These are phyloP conservation scores for Hydrozoanthus tunicans DNA, from an alignment of 64 coral and sea anemone genomes.

Conservation along the genomic window DNA sequence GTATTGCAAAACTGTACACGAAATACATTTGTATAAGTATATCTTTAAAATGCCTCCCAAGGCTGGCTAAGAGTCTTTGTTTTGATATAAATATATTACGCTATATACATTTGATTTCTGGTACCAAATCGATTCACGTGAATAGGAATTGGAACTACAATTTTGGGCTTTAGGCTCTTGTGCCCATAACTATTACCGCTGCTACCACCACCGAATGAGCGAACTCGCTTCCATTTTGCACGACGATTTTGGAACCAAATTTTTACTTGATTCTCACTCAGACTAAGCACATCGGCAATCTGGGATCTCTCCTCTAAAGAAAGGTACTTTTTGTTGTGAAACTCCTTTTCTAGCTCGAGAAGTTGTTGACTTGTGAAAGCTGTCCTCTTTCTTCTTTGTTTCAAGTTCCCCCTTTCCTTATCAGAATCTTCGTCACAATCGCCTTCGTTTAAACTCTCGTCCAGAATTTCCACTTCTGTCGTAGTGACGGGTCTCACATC, in stretches of 20 bases:
- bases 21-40: constrained; percentile 1
- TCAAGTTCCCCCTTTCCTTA: constrained; percentile 29
- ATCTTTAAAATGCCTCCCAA: constrained; percentile 6
- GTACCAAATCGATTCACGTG: constrained; percentile 88
- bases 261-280: constrained; percentile 89
- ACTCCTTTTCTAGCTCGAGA: constrained; percentile 91
- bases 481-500: neutral
- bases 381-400: constrained; percentile 72
- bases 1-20: constrained; percentile 45
- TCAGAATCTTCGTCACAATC: constrained; percentile 23
- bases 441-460: constrained; percentile 37
- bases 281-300: constrained; percentile 77
- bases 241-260: constrained; percentile 94
- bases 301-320: constrained; percentile 89
- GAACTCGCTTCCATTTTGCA: constrained; percentile 92
- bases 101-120: constrained; percentile 78
- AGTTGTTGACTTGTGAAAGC: constrained; percentile 98
- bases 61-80: constrained; percentile 20
- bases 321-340: constrained; percentile 87
- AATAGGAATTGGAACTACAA: constrained; percentile 98
- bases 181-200: constrained; percentile 56
- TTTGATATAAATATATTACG: constrained; percentile 47
- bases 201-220: constrained; percentile 62
- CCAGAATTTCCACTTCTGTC: constrained; percentile 35
- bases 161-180: constrained; percentile 82